Base-by-base conservation (phyloP, 2,888 invertebrate species). In the Nemotelus nigrinus region DNA sequence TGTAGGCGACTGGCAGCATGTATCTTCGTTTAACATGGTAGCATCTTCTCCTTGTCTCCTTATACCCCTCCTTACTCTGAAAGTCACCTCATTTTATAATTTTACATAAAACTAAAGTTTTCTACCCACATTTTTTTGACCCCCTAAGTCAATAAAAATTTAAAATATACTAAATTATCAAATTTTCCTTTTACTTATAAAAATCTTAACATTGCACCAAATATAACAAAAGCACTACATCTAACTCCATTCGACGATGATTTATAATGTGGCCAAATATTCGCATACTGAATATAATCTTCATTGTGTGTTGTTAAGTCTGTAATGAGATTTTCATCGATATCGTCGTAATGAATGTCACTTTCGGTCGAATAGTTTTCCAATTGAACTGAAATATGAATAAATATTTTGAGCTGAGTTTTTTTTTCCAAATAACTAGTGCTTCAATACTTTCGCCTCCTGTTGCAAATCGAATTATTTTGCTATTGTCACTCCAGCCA, bases 401-500 rank as follows among this genome's bases (percentile, higher is more conserved):
- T 8, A 47, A 72, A 44, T 60, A 25, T 41, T 7, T 44, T 67
- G 8, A 47, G 25, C 25, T 58, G 43, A 43, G 25, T 43, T 41
- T 5, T n/a, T 39, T 63, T 63, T n/a, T 41, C 3, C 43, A 63
- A 41, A 5, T 8, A 41, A 39, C 7, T 63, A 3, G 2, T 63
- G 7, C 41, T 5, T 41, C 10, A 3, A 43, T 88, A 94, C 94
- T 90, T 87, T 92, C 91, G 45, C 93, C 92, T 72, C 91, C 91
- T 0, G 95, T 95, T 10, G 93, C 91, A 83, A 96, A 95, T 83
- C 92, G 90, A 77, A 94, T 88, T 70, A 93, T 89, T 2, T 92
- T 90, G 8, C 94, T 94, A 0, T 92, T 92, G 81, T 93, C 92
- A 81, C 95, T 95, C 93, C 93, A 94, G n/a, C 96, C 95, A 82